Base-by-base conservation (phyloP, 2,888 invertebrate species). In the Ormyrus pomaceus region DNA sequence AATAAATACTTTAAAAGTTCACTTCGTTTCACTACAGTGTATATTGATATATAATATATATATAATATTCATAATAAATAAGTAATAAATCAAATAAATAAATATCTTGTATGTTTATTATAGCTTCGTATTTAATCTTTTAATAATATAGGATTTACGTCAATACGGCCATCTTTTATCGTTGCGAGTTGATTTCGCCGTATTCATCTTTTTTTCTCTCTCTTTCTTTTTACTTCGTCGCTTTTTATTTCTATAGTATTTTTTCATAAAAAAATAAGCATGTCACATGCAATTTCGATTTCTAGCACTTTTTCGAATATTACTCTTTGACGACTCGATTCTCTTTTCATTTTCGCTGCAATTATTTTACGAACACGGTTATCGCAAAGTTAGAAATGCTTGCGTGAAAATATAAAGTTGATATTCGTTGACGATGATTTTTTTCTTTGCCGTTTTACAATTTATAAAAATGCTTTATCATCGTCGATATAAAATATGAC, bases 41-140 rank as follows among this genome's bases (percentile, higher is more conserved):
- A 83, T 84, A 87, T 86, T 85, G 85, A 85, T 80, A 78, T 80
- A 82, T 80, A 82, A 81, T 84, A 84, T 84, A 82, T 83, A 84
- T 85, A 84, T 82, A 84, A 84, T 84, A 82, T 84, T 84, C 84
- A 88, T 86, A 89, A 89, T 88, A 89, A 90, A 90, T 90, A 90
- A 89, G 89, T 88, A 87, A 86, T 87, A 89, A 89, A 88, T 89
- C 88, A 90, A 90, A 90, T 90, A 90, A 89, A 90, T 90, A 89
- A 89, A 90, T 90, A 89, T 86, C 88, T 90, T 89, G 85, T 87
- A 87, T 87, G 85, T 87, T 88, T 86, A 86, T 87, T 87, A 83
- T 85, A 87, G 84, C 83, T 86, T 87, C 86, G 79, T 69, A 51
- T 76, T 79, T 64, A 76, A 78, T 78, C 58, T 76, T 79, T 76